phyloP scores from a whole-genome alignment of 2,888 invertebrate genomes.

The Chrysina gloriosa region DNA sequence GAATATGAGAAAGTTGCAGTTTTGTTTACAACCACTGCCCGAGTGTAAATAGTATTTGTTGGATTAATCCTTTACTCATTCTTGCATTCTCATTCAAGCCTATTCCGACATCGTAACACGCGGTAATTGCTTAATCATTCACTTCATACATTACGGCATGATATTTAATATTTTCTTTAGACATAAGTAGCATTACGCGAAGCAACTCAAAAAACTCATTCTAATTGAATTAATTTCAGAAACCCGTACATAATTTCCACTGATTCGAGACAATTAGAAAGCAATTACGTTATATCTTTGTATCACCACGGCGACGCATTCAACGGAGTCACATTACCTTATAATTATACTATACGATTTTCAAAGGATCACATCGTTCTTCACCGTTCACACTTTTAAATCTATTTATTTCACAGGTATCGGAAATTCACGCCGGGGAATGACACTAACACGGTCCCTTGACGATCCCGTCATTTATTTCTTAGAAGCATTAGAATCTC shows the following conservation, averaged over 20 bases:
- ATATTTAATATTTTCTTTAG: too few species aligned
- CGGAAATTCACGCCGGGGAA: constrained; percentile 6
- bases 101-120: too few species aligned
- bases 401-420: not conserved
- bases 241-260: not conserved
- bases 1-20: not conserved
- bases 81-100: too few species aligned
- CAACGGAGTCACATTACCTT: not conserved
- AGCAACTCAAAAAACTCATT: too few species aligned
- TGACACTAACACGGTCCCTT: not conserved
- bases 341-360: constrained; percentile 7
- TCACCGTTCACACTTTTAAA: not conserved
- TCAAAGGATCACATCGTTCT: not conserved
- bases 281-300: constrained; percentile 18
- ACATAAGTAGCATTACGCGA: too few species aligned
- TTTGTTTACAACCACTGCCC: too few species aligned
- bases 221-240: constrained; percentile 3
- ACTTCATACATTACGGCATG: too few species aligned
- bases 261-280: constrained; percentile 24
- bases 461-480: not conserved
- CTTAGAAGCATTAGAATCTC: not conserved
- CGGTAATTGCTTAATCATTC: too few species aligned
- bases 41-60: too few species aligned
- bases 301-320: not conserved
- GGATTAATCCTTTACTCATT: too few species aligned